Base-by-base conservation (phyloP, 2,888 invertebrate genomes). In the Hymenopus coronatus region DNA sequence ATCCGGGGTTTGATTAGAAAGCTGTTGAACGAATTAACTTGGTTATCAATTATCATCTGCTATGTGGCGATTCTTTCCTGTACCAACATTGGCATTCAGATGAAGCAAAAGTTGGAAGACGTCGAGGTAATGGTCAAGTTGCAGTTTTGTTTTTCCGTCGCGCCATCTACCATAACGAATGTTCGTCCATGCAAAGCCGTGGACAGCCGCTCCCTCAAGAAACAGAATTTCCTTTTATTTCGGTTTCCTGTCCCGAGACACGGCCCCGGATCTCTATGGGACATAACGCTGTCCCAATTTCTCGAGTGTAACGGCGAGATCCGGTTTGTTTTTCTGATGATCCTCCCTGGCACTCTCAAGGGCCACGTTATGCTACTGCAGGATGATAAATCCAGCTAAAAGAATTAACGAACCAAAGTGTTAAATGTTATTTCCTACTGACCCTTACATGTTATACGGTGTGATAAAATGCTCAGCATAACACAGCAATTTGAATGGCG, bases 351-450 rank as follows among this genome's bases (percentile, higher is more conserved):
- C 54, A 70, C 54, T 70, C 54, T 6, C 3, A 70, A 70, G 54
- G 54, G 20, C 20, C 20, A 25, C 54, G 6, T 70, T 20, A 70
- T 70, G 54, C 20, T 6, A 20, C 25, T 81, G 81, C 28, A 20
- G 28, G 28, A 25, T 86, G 54, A 86, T 70, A 86, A 70, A 86
- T 86, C 30, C 86, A 81, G 81, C 86, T 70, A 81, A 70, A 86
- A 81, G 81, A 86, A 70, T 86, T 86, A 86, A 86, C 86, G 86
- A 86, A 28, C 86, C 86, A 81, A 86, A 30, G 70, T 85, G 70
- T 40, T 84, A 40, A 40, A 40, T 40, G 40, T 40, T 40, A 40
- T 40, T 40, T 40, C 40, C 40, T 12, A 40, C 40, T 40, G 40
- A 40, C 40, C 40, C 40, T 40, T 9, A 0, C 12, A 1, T 40